Conservation (phyloP, 2,113 vertebrate species). For the Piaya cayana region DNA sequence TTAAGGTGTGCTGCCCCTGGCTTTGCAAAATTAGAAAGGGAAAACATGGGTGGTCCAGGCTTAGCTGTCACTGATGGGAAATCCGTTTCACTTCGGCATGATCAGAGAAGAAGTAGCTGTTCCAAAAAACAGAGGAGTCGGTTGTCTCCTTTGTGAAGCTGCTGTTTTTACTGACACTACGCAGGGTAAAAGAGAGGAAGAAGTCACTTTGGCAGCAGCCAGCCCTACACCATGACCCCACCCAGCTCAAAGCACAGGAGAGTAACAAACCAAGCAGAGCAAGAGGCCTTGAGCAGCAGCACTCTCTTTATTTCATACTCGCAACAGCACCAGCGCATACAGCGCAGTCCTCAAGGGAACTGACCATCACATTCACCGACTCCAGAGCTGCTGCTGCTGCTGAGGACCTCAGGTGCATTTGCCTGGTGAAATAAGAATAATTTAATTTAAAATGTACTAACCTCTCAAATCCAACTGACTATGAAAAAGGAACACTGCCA, state of each 20-base stretch:
- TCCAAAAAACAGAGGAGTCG: neutral
- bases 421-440: neutral
- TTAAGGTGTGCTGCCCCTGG: neutral
- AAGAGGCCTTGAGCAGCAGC: rapidly evolving
- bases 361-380: rapidly evolving
- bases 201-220: neutral
- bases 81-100: rapidly evolving
- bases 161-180: neutral
- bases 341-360: neutral
- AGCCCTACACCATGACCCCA: rapidly evolving
- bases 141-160: neutral
- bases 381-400: neutral
- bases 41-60: neutral
- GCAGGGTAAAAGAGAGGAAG: neutral
- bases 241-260: neutral
- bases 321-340: rapidly evolving
- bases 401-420: neutral
- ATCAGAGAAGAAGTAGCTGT: neutral
- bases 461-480: neutral
- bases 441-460: neutral
- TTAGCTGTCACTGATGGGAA: neutral
- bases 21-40: neutral
- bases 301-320: rapidly evolving
- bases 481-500: neutral
- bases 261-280: neutral